These are phyloP conservation scores for Tetramorium parvispinum DNA, from an alignment of 1,140 invertebrate species.

Conservation along the genomic window DNA sequence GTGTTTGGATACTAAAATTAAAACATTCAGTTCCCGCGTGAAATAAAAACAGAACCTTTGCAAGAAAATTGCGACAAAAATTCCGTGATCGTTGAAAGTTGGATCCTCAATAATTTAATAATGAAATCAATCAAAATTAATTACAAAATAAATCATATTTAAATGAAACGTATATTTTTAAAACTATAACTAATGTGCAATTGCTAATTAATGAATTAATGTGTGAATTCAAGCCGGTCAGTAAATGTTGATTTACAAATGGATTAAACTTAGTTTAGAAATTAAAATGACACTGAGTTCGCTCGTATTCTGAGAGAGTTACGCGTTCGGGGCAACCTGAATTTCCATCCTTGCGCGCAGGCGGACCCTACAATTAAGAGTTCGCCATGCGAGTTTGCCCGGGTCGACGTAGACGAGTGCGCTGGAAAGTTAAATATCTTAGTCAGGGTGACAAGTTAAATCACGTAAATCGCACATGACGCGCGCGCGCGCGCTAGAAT, in stretches of 20 bases:
- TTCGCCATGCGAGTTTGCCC: neutral
- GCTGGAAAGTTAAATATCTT: conserved; percentile 48
- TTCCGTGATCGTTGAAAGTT: neutral
- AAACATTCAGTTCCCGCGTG: neutral
- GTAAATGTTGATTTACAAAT: neutral
- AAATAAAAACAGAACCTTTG: neutral
- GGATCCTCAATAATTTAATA: neutral
- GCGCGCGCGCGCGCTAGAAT: too few species aligned
- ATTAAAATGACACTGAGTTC: neutral
- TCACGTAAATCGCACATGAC: conserved; percentile 23
- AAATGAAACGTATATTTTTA: neutral
- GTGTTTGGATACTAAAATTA: neutral
- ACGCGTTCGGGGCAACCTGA: neutral
- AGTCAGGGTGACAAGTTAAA: conserved; percentile 49
- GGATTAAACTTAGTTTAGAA: neutral
- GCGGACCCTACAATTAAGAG: conserved; percentile 7
- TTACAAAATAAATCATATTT: neutral
- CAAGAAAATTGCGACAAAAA: neutral
- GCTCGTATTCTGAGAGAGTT: neutral
- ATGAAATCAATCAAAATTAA: neutral
- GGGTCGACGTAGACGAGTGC: neutral
- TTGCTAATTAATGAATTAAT: neutral
- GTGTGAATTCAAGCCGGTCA: neutral
- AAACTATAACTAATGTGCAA: neutral
- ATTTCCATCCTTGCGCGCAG: neutral